A percentile compares a stretch with the other conserved stretches of the same genome.
Conservation (phyloP, 1,140 invertebrate species). For the Trichomalopsis sarcophagae region DNA sequence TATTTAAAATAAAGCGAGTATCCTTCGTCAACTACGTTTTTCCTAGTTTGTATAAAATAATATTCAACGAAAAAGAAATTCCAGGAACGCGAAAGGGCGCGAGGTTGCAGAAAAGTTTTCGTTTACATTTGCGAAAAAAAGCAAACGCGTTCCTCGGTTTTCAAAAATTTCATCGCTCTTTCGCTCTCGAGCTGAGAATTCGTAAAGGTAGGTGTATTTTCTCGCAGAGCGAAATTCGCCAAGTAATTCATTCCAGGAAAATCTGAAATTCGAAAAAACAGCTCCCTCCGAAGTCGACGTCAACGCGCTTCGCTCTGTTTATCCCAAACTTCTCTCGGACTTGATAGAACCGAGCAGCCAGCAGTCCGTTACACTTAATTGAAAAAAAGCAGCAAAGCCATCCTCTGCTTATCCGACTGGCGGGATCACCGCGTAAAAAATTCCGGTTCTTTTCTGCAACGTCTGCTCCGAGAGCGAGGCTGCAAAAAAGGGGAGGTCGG, state of each 20-base stretch:
- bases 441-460: neutral
- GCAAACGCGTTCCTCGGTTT: too few relatives aligned
- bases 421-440: neutral
- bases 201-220: too few relatives aligned
- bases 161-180: too few relatives aligned
- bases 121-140: too few relatives aligned
- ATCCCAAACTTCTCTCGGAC: neutral
- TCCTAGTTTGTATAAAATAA: too few relatives aligned
- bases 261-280: too few relatives aligned
- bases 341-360: neutral
- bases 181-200: too few relatives aligned
- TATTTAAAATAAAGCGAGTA: too few relatives aligned
- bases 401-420: neutral
- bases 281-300: neutral
- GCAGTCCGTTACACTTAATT: neutral
- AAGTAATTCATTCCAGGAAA: neutral
- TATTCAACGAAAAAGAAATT: too few relatives aligned
- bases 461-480: neutral
- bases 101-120: too few relatives aligned
- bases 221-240: neutral
- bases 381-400: neutral
- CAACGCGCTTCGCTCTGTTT: neutral
- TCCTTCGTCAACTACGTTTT: too few relatives aligned
- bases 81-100: too few relatives aligned
- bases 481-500: neutral